Evolutionary conservation across 23 tunicate genomes (phyloP), one percentile per base, ranked within the genome.

Genomic region (Halocynthia roretzi): DNA sequence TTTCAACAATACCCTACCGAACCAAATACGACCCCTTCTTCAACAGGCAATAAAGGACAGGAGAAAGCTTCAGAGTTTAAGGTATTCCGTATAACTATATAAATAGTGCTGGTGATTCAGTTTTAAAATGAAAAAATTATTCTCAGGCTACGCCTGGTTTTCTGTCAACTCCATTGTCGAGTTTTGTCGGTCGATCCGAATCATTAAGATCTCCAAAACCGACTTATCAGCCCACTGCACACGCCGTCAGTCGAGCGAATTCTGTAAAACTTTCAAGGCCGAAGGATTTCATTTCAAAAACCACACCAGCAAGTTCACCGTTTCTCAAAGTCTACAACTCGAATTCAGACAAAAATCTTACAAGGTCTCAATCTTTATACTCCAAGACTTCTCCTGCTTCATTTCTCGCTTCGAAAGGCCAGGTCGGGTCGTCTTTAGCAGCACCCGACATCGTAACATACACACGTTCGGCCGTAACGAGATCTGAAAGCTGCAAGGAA

Each of bases 401-500:
- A 31, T 31, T 31, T 31, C 44, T 31, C 17, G 56, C 63, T 8
- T 5, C 44, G 21, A 71, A 6, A 6, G 50, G 50, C 1, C 56
- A 71, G 12, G n/a, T 50, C 50, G 48, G 56, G 55, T 71, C 76
- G 17, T 20, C 60, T 44, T 54, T 20, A 71, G 0, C 56, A 9
- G 5, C 17, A 49, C 56, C 76, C 5, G 76, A 5, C 18, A 71
- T 54, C 0, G 18, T 50, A 6, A 74, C 78, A 53, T 50, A 22
- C 31, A 56, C 68, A 53, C 12, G 70, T 53, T 61, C 77, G 7
- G 6, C 82, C 0, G 56, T 89, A 31, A 72, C 80, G 70, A 53
- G 96, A 17, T 83, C 88, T 7, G 88, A 84, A 61, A 89, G 96
- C 63, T 51, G 76, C 11, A 89, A 89, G 65, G 96, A 89, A 68